These are phyloP conservation scores for Hyles vespertilio DNA, from an alignment of 1,140 invertebrate genomes.

Conservation along the genomic window DNA sequence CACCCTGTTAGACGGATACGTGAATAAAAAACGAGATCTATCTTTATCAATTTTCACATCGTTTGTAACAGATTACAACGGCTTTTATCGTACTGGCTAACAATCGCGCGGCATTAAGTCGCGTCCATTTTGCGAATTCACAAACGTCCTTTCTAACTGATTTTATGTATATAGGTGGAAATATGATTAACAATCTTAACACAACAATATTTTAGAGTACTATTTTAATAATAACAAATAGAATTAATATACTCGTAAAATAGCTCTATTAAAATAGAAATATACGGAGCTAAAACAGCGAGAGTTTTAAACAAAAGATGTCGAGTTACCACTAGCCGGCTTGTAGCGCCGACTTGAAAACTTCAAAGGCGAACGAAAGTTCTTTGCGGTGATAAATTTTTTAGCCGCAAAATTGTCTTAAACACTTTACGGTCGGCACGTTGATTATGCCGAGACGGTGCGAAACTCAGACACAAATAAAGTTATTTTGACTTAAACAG, in stretches of 20 bases:
- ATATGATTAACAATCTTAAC: neutral
- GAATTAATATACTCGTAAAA: too few relatives aligned
- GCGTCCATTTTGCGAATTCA: neutral
- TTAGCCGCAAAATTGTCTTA: constrained; percentile 52
- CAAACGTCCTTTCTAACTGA: too few relatives aligned
- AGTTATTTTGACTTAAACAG: constrained; percentile 71
- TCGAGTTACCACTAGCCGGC: constrained; percentile 8
- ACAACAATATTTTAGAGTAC: constrained; percentile 17
- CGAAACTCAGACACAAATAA: constrained; percentile 61
- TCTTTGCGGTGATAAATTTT: constrained; percentile 49
- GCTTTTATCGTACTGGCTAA: neutral
- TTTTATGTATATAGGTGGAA: neutral
- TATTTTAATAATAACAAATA: too few relatives aligned
- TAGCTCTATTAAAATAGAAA: too few relatives aligned
- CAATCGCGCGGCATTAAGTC: neutral
- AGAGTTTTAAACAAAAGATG: too few relatives aligned
- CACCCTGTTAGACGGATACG: constrained; percentile 44
- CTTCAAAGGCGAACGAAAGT: constrained; percentile 32
- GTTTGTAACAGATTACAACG: constrained; percentile 45
- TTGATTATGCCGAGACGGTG: constrained; percentile 63
- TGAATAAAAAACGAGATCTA: constrained; percentile 42
- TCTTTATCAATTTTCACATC: constrained; percentile 55
- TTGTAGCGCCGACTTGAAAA: constrained; percentile 2
- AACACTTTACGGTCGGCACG: constrained; percentile 49
- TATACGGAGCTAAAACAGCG: neutral